Evolutionary conservation across 1,140 invertebrate species (phyloP).

Genomic region (Apis florea): DNA sequence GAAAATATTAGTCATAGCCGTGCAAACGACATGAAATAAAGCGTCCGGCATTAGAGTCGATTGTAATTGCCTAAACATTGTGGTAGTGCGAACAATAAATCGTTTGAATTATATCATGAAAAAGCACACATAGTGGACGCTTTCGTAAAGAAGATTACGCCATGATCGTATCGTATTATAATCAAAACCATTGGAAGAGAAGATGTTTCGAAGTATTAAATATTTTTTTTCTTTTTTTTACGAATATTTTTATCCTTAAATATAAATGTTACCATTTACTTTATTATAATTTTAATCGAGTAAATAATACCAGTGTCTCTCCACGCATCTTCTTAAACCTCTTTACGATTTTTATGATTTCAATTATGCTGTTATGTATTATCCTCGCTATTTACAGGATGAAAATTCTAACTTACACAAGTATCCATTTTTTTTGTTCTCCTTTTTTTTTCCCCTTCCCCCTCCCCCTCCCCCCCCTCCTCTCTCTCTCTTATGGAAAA

Average conservation of each 20-base stretch:
- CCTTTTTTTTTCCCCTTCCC: slow-evolving; percentile 11
- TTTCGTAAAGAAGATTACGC: background rate
- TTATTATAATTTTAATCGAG: too few species aligned
- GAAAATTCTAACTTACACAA: background rate
- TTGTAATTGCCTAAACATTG: slow-evolving; percentile 43
- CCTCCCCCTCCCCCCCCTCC: too few species aligned
- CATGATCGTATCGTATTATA: background rate
- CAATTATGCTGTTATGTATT: background rate
- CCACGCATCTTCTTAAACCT: background rate
- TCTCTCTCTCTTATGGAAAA: too few species aligned
- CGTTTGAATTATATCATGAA: background rate
- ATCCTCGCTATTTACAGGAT: background rate
- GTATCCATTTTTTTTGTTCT: background rate
- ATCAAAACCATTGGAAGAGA: background rate
- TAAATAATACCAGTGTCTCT: background rate
- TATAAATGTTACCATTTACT: too few species aligned
- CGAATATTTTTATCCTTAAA: too few species aligned
- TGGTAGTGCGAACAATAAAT: slow-evolving; percentile 25
- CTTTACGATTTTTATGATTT: background rate
- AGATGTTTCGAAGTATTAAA: background rate
- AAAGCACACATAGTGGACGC: background rate
- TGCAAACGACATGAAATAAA: background rate
- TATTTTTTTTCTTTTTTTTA: background rate
- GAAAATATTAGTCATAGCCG: slow-evolving; percentile 19
- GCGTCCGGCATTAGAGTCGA: background rate